phyloP scores from a whole-genome alignment of 2,797 vertebrate species.

The Karalla daura region DNA sequence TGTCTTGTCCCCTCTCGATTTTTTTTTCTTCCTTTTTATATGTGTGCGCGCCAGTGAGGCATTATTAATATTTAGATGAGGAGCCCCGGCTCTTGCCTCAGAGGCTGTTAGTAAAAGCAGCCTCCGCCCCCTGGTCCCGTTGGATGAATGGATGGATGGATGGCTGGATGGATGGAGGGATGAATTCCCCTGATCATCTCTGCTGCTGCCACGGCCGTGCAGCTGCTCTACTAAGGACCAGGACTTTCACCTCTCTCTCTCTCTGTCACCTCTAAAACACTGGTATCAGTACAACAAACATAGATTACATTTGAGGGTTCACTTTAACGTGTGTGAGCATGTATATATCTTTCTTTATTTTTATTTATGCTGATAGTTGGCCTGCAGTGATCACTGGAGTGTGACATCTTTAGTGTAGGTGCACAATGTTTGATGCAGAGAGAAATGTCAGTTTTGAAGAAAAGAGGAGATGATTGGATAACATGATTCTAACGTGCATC shows the following conservation, averaged over 20 bases:
- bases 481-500: no score
- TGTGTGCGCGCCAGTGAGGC: slow-evolving; percentile 34
- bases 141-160: slow-evolving; percentile 50
- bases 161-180: slow-evolving; percentile 50
- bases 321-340: background rate
- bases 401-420: no score
- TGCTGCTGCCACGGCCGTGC: slow-evolving; percentile 40
- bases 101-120: slow-evolving; percentile 65
- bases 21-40: slow-evolving; percentile 25
- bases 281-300: slow-evolving; percentile 7
- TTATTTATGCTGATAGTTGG: background rate
- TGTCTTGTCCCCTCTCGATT: slow-evolving; percentile 47
- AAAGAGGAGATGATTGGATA: no score
- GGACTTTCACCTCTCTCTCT: no score
- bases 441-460: background rate
- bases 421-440: no score
- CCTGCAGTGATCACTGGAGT: background rate
- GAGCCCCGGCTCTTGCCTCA: slow-evolving; percentile 55
- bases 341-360: background rate
- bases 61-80: slow-evolving; percentile 82
- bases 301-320: background rate
- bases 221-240: slow-evolving; percentile 37
- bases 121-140: slow-evolving; percentile 17
- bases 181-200: slow-evolving; percentile 68
- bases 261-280: slow-evolving; percentile 12